These are phyloP conservation scores for Drosophila watanabei DNA, from an alignment of 1,140 invertebrate species.

Conservation along the genomic window DNA sequence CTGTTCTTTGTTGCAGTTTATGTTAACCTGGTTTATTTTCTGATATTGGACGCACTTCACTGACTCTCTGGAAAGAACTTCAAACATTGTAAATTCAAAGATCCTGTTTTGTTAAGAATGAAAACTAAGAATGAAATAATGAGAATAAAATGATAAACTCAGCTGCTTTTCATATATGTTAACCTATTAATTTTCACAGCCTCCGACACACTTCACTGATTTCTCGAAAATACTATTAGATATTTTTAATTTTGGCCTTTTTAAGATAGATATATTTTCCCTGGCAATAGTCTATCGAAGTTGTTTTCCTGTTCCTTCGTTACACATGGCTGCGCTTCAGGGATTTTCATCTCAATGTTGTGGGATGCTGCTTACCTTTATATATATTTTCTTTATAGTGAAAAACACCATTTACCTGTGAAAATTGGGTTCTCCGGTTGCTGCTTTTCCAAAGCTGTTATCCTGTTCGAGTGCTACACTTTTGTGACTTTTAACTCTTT, in stretches of 20 bases:
- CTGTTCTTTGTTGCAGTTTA: background rate
- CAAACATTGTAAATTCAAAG: too few species aligned
- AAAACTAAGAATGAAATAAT: too few species aligned
- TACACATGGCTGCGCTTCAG: slow-evolving; percentile 10
- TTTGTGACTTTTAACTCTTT: slow-evolving; percentile 18
- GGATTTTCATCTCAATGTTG: slow-evolving; percentile 11
- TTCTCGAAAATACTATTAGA: background rate
- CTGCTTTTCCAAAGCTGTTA: background rate
- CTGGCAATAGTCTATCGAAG: background rate
- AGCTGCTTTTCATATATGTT: slow-evolving; percentile 6
- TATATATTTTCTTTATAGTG: background rate
- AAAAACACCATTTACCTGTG: background rate
- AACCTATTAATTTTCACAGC: slow-evolving; percentile 17
- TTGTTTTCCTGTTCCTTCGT: slow-evolving; percentile 20
- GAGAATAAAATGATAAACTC: background rate
- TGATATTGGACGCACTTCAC: slow-evolving; percentile 9
- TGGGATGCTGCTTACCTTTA: slow-evolving; percentile 15
- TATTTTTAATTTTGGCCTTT: too few species aligned
- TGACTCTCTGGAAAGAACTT: background rate
- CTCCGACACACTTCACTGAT: background rate
- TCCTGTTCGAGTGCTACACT: slow-evolving; percentile 17
- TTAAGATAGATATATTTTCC: background rate
- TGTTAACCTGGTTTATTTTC: slow-evolving; percentile 3
- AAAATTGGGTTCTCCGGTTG: background rate
- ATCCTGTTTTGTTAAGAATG: background rate